Percentiles rank a stretch among this genome's conserved stretches.
Conservation (phyloP, 1,140 invertebrate species). For the Bombus consobrinus region DNA sequence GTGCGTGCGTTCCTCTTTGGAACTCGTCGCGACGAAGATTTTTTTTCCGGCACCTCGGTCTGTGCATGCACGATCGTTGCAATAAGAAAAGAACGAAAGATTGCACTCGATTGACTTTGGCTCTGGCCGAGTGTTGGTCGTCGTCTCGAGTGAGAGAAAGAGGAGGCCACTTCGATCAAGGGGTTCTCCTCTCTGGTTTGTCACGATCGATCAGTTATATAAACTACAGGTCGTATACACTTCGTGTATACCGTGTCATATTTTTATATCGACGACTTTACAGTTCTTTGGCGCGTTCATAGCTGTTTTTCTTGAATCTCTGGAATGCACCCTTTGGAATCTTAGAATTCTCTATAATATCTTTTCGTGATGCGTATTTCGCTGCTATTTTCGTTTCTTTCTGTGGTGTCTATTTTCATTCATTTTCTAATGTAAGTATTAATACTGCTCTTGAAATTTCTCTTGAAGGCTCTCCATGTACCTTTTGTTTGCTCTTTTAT, state of each 20-base stretch:
- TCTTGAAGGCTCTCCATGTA: too few species aligned
- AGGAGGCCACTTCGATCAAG: constrained; percentile 27
- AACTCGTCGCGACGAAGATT: neutral
- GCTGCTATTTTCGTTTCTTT: too few species aligned
- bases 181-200: constrained; percentile 27
- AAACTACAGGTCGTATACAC: neutral
- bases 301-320: neutral
- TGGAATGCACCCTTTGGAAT: neutral
- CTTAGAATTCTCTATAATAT: neutral
- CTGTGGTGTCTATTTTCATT: too few species aligned
- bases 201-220: constrained; percentile 24
- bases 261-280: neutral
- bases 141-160: constrained; percentile 23
- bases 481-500: neutral
- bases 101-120: constrained; percentile 36
- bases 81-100: constrained; percentile 13
- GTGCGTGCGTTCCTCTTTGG: neutral
- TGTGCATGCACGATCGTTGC: constrained; percentile 1
- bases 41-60: constrained; percentile 38
- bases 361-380: too few species aligned
- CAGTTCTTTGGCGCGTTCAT: neutral
- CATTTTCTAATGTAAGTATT: too few species aligned
- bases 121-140: constrained; percentile 24
- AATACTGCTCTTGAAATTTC: too few species aligned
- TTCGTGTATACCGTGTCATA: neutral